Evolutionary conservation across 2,113 vertebrate species (phyloP).

Genomic region (Leptosomus discolor): DNA sequence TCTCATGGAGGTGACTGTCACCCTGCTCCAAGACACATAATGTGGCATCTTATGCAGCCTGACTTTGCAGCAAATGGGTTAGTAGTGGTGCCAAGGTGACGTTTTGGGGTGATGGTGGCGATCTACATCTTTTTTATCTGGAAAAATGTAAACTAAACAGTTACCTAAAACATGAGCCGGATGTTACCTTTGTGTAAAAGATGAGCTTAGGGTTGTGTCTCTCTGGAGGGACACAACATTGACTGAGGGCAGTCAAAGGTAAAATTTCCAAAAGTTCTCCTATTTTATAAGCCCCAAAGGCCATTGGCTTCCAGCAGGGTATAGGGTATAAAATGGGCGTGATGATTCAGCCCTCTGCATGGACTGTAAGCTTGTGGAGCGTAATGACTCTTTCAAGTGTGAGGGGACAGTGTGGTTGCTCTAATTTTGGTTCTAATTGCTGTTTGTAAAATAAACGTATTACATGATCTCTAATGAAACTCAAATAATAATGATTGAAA

Average conservation of each 20-base stretch:
- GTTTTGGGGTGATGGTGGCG: neutral
- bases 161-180: fast-evolving
- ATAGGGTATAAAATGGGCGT: neutral
- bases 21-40: neutral
- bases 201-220: neutral
- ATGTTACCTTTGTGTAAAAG: neutral
- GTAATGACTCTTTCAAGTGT: neutral
- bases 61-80: neutral
- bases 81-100: neutral
- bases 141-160: neutral
- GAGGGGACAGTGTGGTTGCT: neutral
- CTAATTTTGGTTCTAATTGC: neutral
- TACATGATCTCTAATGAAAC: neutral
- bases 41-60: neutral
- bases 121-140: neutral
- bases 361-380: neutral
- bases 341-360: neutral
- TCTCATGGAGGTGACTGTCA: neutral
- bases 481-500: neutral
- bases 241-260: neutral
- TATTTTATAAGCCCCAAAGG: neutral
- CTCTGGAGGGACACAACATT: neutral
- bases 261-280: neutral
- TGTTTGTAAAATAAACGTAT: neutral
- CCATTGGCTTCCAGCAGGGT: neutral